Percentiles rank a stretch among this genome's conserved stretches.
Conservation (phyloP, 2,797 vertebrate genomes). For the Sandelia bainsii region DNA sequence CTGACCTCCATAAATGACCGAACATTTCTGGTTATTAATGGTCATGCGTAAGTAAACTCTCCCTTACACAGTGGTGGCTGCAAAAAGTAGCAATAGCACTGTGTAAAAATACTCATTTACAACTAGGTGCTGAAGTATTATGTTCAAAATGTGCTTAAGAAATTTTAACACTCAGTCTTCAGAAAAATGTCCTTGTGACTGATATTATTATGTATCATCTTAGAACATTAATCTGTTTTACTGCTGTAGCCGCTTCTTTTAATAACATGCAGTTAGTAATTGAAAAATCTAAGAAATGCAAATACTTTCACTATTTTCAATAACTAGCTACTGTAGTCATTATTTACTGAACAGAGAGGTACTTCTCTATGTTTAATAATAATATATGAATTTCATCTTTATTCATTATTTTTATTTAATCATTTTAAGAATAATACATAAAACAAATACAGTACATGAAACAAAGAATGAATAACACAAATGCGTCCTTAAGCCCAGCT, state of each 20-base stretch:
- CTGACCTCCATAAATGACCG: constrained; percentile 7
- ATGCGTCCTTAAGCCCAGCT: constrained; percentile 24
- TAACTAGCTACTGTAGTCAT: constrained; percentile 22
- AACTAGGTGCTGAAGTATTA: neutral
- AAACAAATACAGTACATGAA: constrained; percentile 63
- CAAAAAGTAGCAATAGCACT: no score
- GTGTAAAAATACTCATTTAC: neutral
- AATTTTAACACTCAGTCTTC: neutral
- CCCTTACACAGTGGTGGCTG: no score
- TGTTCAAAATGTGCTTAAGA: neutral
- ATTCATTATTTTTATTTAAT: constrained; percentile 56
- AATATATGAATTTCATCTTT: constrained; percentile 15
- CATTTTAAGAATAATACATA: constrained; percentile 54
- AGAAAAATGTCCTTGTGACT: neutral
- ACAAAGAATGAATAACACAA: constrained; percentile 46
- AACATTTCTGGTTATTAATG: constrained; percentile 1
- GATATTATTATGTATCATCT: no score
- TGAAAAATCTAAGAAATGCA: no score
- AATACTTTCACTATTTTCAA: no score
- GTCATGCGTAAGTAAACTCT: neutral
- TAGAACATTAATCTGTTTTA: no score
- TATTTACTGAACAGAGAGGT: constrained; percentile 22
- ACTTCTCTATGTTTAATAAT: neutral
- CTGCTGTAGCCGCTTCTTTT: no score
- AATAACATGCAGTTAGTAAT: no score